A percentile compares a stretch with the other conserved stretches of the same genome.
phyloP scores from a whole-genome alignment of 2,113 vertebrate genomes.

The Oncorhynchus nerka region DNA sequence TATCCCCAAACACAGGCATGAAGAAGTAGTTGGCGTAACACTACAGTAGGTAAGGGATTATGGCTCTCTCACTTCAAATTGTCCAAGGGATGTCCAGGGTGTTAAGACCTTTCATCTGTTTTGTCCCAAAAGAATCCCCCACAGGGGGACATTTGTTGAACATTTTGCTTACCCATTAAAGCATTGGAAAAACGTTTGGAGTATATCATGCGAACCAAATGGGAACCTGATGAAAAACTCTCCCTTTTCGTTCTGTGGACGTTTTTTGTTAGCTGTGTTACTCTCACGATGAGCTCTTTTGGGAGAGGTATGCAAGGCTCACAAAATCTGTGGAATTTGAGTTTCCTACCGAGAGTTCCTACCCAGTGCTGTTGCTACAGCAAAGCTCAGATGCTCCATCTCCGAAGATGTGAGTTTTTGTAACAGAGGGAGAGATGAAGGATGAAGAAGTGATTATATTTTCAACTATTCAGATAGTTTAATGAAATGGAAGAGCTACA shows the following conservation, averaged over 20 bases:
- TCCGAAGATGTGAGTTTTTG: not conserved
- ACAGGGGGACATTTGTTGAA: no score
- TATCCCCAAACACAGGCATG: not conserved
- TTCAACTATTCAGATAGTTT: not conserved
- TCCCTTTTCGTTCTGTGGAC: no score
- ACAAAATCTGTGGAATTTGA: not conserved
- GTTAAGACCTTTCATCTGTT: no score
- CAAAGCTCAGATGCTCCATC: not conserved
- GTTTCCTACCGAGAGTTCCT: not conserved
- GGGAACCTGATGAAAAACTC: not conserved
- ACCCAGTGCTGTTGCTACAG: not conserved
- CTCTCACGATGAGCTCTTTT: not conserved
- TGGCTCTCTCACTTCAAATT: no score
- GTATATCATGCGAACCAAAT: not conserved
- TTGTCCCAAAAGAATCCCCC: no score
- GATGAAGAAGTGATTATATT: not conserved
- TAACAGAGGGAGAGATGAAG: not conserved
- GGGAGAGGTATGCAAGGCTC: not conserved
- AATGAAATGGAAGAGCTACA: not conserved
- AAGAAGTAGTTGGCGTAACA: no score
- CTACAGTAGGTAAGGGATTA: no score
- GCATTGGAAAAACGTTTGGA: no score
- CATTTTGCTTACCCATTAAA: no score
- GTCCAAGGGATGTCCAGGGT: no score
- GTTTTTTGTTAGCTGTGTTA: not conserved